These are phyloP conservation scores for Xylota segnis DNA, from an alignment of 2,888 invertebrate genomes.

Conservation along the genomic window DNA sequence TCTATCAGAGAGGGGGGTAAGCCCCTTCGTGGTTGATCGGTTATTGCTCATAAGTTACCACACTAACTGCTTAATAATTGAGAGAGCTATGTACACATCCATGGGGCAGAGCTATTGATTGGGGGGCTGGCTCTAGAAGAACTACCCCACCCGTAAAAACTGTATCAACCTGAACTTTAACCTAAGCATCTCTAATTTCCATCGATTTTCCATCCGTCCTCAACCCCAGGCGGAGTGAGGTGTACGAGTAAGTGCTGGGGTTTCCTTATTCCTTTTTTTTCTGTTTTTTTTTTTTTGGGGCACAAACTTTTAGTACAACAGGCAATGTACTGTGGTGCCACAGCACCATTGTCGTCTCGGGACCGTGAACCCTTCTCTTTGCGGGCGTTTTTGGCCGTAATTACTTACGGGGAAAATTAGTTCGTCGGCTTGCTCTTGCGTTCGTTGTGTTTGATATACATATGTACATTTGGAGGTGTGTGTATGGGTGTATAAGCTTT, in stretches of 20 bases:
- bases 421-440: conserved; percentile 9
- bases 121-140: not conserved
- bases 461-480: not conserved
- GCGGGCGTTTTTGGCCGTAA: conserved; percentile 51
- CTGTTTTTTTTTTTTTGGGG: not conserved
- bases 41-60: conserved; percentile 51
- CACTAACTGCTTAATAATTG: conserved; percentile 47
- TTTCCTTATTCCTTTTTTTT: no score
- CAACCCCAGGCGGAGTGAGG: not conserved
- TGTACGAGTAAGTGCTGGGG: not conserved
- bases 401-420: conserved; percentile 67
- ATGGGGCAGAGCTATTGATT: conserved; percentile 14
- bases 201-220: conserved; percentile 39
- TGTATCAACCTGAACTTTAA: conserved; percentile 55
- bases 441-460: not conserved
- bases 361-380: conserved; percentile 53
- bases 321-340: conserved; percentile 2
- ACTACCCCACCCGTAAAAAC: conserved; percentile 41
- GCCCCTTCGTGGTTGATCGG: conserved; percentile 45
- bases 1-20: not conserved
- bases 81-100: conserved; percentile 21
- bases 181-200: conserved; percentile 65
- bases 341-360: conserved; percentile 37
- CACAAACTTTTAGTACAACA: conserved; percentile 33
- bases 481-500: not conserved